Percentiles rank a stretch among this genome's conserved stretches.
Evolutionary conservation across 2,113 vertebrate species (phyloP).

Genomic region (Aviceda subcristata): DNA sequence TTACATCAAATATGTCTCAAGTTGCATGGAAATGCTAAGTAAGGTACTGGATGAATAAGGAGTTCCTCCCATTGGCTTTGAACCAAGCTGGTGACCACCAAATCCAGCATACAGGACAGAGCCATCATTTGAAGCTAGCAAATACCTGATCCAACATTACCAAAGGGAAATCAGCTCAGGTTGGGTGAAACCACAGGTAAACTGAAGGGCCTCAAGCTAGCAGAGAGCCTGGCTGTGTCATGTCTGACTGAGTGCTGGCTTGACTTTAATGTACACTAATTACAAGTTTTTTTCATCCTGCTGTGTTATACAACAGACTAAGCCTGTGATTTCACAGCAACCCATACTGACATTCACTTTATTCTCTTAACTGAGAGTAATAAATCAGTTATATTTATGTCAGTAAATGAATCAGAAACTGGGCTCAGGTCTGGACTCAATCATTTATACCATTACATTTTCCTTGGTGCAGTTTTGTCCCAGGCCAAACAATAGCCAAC

Average conservation of each 20-base stretch:
- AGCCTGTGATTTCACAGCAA: neutral
- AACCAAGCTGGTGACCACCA: neutral
- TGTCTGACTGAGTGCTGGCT: neutral
- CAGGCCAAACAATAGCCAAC: neutral
- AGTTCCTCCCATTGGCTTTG: neutral
- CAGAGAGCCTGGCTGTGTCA: neutral
- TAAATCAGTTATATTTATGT: neutral
- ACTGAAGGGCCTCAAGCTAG: neutral
- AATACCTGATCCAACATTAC: neutral
- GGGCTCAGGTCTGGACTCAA: neutral
- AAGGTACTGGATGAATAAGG: neutral
- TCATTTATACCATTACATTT: neutral
- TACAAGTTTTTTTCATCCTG: neutral
- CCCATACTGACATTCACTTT: neutral
- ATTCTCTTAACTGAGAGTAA: neutral
- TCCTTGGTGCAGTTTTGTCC: neutral
- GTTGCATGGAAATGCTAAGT: neutral
- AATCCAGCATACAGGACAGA: neutral
- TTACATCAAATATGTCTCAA: neutral
- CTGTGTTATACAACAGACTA: neutral
- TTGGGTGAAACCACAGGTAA: neutral
- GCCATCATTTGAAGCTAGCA: neutral
- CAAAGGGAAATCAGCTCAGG: neutral
- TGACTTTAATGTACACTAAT: neutral
- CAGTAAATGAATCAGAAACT: neutral